Percentiles rank a stretch among this genome's conserved stretches.
These are phyloP conservation scores for Emydoidea blandingii DNA, from an alignment of 2,797 vertebrate species.

Conservation along the genomic window DNA sequence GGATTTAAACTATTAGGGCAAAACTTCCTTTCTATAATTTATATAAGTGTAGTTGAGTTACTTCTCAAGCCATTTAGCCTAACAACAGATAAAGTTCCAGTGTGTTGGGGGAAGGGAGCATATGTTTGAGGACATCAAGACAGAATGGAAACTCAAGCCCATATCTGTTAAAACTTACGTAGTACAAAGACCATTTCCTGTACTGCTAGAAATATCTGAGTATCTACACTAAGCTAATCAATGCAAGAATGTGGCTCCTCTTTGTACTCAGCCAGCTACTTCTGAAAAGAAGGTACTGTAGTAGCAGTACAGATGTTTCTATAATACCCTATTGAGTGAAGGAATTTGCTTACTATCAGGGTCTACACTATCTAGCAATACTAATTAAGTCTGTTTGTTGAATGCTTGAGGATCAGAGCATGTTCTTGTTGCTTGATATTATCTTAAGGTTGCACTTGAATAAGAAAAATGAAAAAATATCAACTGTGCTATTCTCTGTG, in stretches of 20 bases:
- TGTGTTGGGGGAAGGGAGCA: constrained; percentile 27
- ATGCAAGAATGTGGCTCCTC: constrained; percentile 73
- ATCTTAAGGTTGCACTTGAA: neutral
- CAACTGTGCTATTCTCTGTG: neutral
- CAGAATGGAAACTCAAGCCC: constrained; percentile 41
- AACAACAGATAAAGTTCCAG: constrained; percentile 67
- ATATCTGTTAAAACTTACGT: constrained; percentile 55
- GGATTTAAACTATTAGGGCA: constrained; percentile 5
- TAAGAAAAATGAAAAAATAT: neutral
- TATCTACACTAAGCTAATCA: constrained; percentile 77
- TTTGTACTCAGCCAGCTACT: constrained; percentile 75
- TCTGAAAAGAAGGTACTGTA: constrained; percentile 65
- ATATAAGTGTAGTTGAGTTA: neutral
- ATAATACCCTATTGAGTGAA: constrained; percentile 52
- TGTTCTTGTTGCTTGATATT: neutral
- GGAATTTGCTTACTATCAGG: constrained; percentile 56
- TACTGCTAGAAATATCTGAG: constrained; percentile 69
- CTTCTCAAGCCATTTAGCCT: constrained; percentile 22
- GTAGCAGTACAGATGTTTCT: constrained; percentile 72
- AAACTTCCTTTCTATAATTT: constrained; percentile 20
- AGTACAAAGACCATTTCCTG: constrained; percentile 71
- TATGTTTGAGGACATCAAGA: constrained; percentile 46
- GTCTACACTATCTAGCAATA: constrained; percentile 39
- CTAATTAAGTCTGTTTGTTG: constrained; percentile 45
- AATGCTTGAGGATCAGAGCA: constrained; percentile 10